These are phyloP conservation scores for Spatulosminthurus flaviceps DNA, from an alignment of 2,888 invertebrate species.

Conservation along the genomic window DNA sequence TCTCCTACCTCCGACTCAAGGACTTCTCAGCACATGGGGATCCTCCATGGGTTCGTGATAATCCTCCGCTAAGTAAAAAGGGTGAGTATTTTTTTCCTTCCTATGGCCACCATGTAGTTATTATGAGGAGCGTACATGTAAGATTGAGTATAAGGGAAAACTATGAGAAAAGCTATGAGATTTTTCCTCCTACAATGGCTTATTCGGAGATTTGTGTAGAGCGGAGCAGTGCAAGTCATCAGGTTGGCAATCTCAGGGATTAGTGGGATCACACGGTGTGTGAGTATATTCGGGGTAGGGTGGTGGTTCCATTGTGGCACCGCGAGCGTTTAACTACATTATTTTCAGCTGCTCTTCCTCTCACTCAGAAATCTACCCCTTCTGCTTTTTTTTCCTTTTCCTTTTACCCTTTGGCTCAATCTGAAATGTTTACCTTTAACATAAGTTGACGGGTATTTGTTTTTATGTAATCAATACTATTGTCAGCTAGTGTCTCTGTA, in stretches of 20 bases:
- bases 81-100: slow-evolving; percentile 52
- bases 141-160: too few relatives aligned
- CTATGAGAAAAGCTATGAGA: not conserved
- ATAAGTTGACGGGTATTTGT: slow-evolving; percentile 12
- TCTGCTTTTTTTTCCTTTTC: not conserved
- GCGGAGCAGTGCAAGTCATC: slow-evolving; percentile 32
- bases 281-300: not conserved
- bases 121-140: not conserved
- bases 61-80: slow-evolving; percentile 60
- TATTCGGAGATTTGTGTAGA: not conserved
- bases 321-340: slow-evolving; percentile 1
- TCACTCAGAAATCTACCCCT: not conserved
- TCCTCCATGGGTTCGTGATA: slow-evolving; percentile 91
- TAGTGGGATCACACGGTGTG: slow-evolving; percentile 47
- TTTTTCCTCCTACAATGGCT: not conserved
- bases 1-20: slow-evolving; percentile 91
- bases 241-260: slow-evolving; percentile 50
- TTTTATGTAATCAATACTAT: slow-evolving; percentile 18
- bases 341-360: not conserved
- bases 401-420: slow-evolving; percentile 7
- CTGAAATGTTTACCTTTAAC: slow-evolving; percentile 14
- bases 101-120: not conserved
- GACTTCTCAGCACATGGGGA: slow-evolving; percentile 96
- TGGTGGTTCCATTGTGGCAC: not conserved
- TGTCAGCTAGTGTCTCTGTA: not conserved